Percentiles rank a stretch among this genome's conserved stretches.
Conservation (phyloP, 2,888 invertebrate genomes). For the Drosophila atripex region DNA sequence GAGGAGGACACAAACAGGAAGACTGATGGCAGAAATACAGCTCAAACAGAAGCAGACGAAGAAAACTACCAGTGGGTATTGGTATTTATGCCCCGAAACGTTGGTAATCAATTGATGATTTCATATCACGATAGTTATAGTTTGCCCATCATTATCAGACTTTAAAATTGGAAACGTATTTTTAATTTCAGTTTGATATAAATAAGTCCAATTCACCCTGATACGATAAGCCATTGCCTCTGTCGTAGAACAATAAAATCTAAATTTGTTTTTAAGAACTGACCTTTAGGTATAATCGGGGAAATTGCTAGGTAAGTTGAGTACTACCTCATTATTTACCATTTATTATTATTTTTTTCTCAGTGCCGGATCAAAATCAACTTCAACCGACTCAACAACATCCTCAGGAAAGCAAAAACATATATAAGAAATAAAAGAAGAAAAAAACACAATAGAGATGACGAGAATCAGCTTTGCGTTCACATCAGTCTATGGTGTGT, state of each 20-base stretch:
- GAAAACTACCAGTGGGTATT: neutral
- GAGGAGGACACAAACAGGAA: slow-evolving; percentile 60
- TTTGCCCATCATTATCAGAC: neutral
- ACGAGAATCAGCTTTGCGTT: slow-evolving; percentile 28
- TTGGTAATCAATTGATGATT: slow-evolving; percentile 1
- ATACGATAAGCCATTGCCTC: slow-evolving; percentile 1
- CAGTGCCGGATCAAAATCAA: slow-evolving; percentile 19
- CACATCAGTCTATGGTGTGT: slow-evolving; percentile 37
- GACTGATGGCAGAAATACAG: slow-evolving; percentile 19
- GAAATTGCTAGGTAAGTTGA: neutral
- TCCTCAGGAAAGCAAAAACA: slow-evolving; percentile 9
- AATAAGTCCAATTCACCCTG: neutral
- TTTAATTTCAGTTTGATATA: slow-evolving; percentile 4
- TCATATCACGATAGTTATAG: neutral
- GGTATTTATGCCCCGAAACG: neutral
- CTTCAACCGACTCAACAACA: slow-evolving; percentile 17
- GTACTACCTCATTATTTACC: neutral
- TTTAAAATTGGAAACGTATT: slow-evolving; percentile 1
- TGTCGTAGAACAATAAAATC: neutral
- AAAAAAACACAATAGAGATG: slow-evolving; percentile 23
- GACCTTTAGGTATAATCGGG: neutral
- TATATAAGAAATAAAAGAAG: neutral
- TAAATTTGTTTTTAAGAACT: neutral
- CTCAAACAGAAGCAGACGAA: slow-evolving; percentile 40
- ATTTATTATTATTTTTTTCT: neutral